These are phyloP conservation scores for Poeciliopsis occidentalis DNA, from an alignment of 2,113 vertebrate species.

Conservation along the genomic window DNA sequence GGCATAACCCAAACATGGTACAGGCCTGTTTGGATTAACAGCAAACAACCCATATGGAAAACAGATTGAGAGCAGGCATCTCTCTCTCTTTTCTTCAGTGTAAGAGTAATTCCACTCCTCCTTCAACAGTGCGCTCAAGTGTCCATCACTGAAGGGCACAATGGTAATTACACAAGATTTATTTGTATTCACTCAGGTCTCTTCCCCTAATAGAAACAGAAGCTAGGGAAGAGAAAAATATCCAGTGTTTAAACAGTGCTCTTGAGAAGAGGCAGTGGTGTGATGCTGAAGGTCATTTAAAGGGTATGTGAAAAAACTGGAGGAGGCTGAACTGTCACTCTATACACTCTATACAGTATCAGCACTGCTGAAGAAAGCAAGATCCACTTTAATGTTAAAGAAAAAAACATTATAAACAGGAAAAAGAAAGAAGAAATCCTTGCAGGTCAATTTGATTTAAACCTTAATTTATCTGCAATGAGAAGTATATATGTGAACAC, in stretches of 20 bases:
- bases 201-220: constrained; percentile 34
- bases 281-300: constrained; percentile 70
- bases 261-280: constrained; percentile 43
- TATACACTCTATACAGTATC: constrained; percentile 13
- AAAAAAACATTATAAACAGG: neutral
- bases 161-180: constrained; percentile 69
- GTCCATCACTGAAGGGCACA: constrained; percentile 53
- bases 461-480: constrained; percentile 7
- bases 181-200: constrained; percentile 57
- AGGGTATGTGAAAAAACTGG: constrained; percentile 41
- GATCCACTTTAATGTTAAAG: neutral
- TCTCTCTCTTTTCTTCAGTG: constrained; percentile 33
- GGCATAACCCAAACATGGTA: neutral
- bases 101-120: constrained; percentile 43
- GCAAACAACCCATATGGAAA: neutral
- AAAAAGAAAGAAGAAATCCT: neutral
- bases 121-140: constrained; percentile 55
- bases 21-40: neutral
- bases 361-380: constrained; percentile 16
- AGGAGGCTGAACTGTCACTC: constrained; percentile 22
- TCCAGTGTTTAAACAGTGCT: constrained; percentile 46
- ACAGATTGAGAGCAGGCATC: constrained; percentile 34
- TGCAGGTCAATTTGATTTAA: neutral
- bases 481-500: constrained; percentile 13
- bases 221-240: constrained; percentile 15